Base-by-base conservation (phyloP, 2,113 vertebrate species). In the Chaetops frenatus region DNA sequence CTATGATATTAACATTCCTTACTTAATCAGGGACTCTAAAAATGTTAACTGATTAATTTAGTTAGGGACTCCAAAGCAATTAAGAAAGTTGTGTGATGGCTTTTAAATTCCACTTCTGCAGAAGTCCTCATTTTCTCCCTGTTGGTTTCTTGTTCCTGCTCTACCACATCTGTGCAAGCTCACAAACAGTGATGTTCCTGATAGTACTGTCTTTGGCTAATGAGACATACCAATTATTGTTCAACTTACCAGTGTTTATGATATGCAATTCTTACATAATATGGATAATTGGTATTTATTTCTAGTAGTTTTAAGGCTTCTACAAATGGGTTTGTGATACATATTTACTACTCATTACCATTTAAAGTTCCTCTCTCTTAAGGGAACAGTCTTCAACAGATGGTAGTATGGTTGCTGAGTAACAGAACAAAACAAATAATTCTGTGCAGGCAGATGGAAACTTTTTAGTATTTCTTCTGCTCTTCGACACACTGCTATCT, bases 251-350 rank as follows among this genome's bases (percentile, higher is more conserved):
- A 54, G 11, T 1, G 3, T 82, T 79, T 29, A 23, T 51, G 21
- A 24, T 62, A 35, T 0, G 4, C 21, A 54, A 0, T 67, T 42
- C 13, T 61, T 71, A 18, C 2, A 76, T 60, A 33, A 33, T 1
- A 2, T 35, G 15, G 10, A 3, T 56, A 56, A 28, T 13, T 73
- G 10, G 8, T 65, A 1, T 47, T 77, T 81, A 23, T 7, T 84
- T 88, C 89, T 3, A 2, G 13, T 64, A n/a, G 22, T 35, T 81
- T 45, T 33, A 45, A 65, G 56, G 45, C 7, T 58, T 81, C 44
- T 15, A 11, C 11, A 54, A 5, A 36, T 33, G 8, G 5, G 3
- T 48, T 64, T 35, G 35, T 1, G 2, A 21, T 77, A 3, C 0
- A 3, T 33, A 7, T 50, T 33, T 71, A 8, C 17, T 78, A 10